Evolutionary conservation across 2,797 vertebrate genomes (phyloP).

Genomic region (Graptemys geographica): DNA sequence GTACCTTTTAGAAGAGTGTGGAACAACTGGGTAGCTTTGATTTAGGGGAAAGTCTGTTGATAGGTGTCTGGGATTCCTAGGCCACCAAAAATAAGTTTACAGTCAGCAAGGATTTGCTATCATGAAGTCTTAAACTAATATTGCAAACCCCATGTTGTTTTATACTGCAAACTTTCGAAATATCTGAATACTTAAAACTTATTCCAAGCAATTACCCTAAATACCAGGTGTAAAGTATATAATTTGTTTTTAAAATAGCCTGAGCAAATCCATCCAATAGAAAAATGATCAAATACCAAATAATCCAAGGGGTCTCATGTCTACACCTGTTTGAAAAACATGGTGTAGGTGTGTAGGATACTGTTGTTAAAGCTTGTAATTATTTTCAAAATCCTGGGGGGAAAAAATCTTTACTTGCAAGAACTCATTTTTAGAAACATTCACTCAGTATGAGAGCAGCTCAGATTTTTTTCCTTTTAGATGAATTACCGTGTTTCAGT

Average conservation of each 20-base stretch:
- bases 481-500: neutral
- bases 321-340: neutral
- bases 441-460: neutral
- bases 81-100: too few relatives aligned
- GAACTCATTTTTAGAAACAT: neutral
- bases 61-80: neutral
- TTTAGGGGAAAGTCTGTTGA: neutral
- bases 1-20: neutral
- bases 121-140: neutral
- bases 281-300: neutral
- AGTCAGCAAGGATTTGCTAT: neutral
- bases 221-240: neutral
- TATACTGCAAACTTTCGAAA: neutral
- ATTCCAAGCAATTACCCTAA: neutral
- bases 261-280: rapidly evolving
- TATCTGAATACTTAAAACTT: neutral
- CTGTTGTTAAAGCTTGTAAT: rapidly evolving
- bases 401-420: neutral
- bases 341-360: rapidly evolving
- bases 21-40: neutral
- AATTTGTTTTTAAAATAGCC: neutral
- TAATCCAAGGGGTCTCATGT: neutral
- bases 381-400: neutral
- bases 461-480: conserved; percentile 5
- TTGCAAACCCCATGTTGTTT: neutral